These are phyloP conservation scores for Dryobota labecula DNA, from an alignment of 2,888 invertebrate species.

Conservation along the genomic window DNA sequence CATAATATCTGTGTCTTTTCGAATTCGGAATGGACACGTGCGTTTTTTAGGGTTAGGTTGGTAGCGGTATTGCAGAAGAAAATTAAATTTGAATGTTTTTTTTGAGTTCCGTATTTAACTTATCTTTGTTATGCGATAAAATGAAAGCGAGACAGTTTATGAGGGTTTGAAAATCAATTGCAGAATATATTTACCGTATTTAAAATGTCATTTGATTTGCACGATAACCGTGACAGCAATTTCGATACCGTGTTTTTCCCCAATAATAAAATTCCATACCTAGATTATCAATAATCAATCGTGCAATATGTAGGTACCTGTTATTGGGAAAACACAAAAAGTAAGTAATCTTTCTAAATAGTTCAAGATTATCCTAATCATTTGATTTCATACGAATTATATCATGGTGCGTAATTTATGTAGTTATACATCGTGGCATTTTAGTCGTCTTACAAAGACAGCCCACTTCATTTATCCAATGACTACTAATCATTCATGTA, in stretches of 20 bases:
- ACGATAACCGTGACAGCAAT: background rate
- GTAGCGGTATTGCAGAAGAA: background rate
- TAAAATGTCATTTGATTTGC: background rate
- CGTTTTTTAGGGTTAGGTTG: constrained; percentile 58
- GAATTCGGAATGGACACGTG: constrained; percentile 49
- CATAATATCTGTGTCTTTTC: constrained; percentile 60
- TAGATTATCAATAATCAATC: background rate
- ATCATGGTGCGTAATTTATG: background rate
- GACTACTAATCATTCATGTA: too few species aligned
- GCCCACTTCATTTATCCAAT: too few species aligned
- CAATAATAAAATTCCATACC: constrained; percentile 8
- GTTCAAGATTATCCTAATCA: constrained; percentile 24
- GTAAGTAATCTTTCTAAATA: constrained; percentile 13
- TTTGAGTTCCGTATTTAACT: background rate
- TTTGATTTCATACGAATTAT: background rate
- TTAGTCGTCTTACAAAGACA: too few species aligned
- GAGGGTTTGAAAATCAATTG: background rate
- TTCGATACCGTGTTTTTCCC: constrained; percentile 5
- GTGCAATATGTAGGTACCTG: background rate
- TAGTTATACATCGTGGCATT: too few species aligned
- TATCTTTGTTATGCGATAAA: background rate
- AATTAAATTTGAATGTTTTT: constrained; percentile 15
- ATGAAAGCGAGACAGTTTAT: background rate
- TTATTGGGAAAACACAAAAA: background rate
- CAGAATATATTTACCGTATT: background rate